Conservation (phyloP, 2,797 vertebrate species). For the Rhabdomys pumilio region DNA sequence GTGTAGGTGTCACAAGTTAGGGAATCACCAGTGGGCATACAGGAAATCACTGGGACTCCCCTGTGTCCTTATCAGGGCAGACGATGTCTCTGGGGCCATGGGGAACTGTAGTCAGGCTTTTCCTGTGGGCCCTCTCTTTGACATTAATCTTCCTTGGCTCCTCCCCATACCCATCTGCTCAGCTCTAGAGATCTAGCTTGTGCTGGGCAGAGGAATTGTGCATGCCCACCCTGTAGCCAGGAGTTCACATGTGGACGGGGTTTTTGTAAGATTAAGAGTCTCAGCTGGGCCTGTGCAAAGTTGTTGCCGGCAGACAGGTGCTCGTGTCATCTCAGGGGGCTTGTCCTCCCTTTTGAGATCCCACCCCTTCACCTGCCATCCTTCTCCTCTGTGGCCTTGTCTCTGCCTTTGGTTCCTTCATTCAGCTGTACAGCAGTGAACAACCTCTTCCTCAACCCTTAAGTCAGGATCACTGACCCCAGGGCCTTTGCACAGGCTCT, state of each 20-base stretch:
- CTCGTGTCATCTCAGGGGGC: background rate
- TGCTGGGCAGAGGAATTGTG: background rate
- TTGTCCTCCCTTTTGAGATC: background rate
- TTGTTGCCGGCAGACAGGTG: background rate
- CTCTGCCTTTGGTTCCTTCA: background rate
- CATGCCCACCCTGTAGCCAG: too few species aligned
- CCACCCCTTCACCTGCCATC: too few species aligned
- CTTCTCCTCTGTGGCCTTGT: background rate
- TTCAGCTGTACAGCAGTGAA: background rate
- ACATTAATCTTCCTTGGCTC: background rate
- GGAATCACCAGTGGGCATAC: background rate
- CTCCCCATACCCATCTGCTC: background rate
- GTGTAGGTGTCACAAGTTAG: background rate
- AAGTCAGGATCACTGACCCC: background rate
- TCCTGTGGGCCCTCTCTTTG: background rate
- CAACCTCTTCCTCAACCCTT: background rate
- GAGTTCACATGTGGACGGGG: background rate
- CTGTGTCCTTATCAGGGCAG: background rate
- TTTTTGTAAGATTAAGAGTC: background rate
- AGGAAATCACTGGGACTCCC: slow-evolving; percentile 48
- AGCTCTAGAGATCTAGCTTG: background rate
- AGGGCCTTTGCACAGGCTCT: background rate
- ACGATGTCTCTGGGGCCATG: background rate
- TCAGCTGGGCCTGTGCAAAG: background rate
- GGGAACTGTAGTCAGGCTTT: background rate